A percentile compares a stretch with the other conserved stretches of the same genome.
These are phyloP conservation scores for Trachops cirrhosus DNA, from an alignment of 2,797 vertebrate species.

Conservation along the genomic window DNA sequence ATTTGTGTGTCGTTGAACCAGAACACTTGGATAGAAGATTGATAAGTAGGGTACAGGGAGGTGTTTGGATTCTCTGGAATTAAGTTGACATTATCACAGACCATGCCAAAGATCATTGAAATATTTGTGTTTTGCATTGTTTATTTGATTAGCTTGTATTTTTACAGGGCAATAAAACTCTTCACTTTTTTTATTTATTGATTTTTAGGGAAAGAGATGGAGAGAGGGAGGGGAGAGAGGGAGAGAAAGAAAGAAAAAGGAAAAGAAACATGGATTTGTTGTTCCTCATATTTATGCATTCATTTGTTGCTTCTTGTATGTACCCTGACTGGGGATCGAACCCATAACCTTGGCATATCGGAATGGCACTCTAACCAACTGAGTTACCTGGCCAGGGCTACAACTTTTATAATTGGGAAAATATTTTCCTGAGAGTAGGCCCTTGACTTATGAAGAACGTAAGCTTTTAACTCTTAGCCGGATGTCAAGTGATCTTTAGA, in stretches of 20 bases:
- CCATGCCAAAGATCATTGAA: not conserved
- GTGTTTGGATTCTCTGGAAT: constrained; percentile 25
- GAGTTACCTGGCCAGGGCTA: not conserved
- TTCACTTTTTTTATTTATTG: not conserved
- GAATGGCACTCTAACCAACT: not conserved
- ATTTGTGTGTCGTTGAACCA: not conserved
- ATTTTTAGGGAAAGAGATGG: not conserved
- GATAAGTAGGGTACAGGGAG: not conserved
- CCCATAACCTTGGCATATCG: not conserved
- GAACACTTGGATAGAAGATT: not conserved
- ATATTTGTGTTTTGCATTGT: not conserved
- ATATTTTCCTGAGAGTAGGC: not conserved
- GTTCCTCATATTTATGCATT: not conserved
- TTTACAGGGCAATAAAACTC: not conserved
- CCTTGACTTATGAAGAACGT: constrained; percentile 27
- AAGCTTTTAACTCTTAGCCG: not conserved
- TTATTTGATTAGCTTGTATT: constrained; percentile 14
- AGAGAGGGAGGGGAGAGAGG: too few relatives aligned
- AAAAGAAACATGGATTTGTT: not conserved
- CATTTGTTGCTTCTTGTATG: not conserved
- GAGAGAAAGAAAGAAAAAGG: too few relatives aligned
- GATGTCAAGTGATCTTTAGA: constrained; percentile 16
- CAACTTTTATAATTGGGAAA: not conserved
- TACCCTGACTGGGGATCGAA: not conserved
- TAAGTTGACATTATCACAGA: not conserved